Evolutionary conservation across 2,888 invertebrate genomes (phyloP).

Genomic region (Diachrysia chrysitis): DNA sequence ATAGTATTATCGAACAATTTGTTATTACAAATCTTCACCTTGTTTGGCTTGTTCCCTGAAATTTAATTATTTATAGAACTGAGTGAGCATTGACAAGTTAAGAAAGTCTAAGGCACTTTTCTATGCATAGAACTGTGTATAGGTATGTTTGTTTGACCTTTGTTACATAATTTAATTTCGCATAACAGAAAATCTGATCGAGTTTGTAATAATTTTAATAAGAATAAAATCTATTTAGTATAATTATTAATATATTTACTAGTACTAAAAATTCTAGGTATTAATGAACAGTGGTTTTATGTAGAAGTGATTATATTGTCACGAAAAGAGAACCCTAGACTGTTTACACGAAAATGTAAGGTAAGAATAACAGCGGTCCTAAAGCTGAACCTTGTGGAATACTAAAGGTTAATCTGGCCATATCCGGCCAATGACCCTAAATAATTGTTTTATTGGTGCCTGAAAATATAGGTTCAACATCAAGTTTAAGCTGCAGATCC

Average conservation of each 20-base stretch:
- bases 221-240: too few relatives aligned
- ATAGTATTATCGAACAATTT: slow-evolving; percentile 12
- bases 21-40: neutral
- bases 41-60: neutral
- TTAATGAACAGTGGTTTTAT: neutral
- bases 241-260: too few relatives aligned
- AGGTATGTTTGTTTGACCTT: too few relatives aligned
- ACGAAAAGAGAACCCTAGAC: neutral
- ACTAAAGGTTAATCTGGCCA: neutral
- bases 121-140: neutral
- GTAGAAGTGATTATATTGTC: neutral
- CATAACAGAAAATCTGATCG: neutral
- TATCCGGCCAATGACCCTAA: neutral
- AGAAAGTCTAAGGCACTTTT: neutral
- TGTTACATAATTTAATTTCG: too few relatives aligned
- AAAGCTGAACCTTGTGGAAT: neutral
- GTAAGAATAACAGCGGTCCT: slow-evolving; percentile 1
- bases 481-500: neutral
- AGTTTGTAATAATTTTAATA: too few relatives aligned
- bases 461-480: neutral
- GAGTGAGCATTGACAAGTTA: neutral
- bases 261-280: neutral
- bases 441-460: neutral
- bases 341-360: neutral
- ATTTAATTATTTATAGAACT: neutral